Percentiles rank a stretch among this genome's conserved stretches.
Conservation (phyloP, 2,888 invertebrate genomes). For the Acronicta aceris region DNA sequence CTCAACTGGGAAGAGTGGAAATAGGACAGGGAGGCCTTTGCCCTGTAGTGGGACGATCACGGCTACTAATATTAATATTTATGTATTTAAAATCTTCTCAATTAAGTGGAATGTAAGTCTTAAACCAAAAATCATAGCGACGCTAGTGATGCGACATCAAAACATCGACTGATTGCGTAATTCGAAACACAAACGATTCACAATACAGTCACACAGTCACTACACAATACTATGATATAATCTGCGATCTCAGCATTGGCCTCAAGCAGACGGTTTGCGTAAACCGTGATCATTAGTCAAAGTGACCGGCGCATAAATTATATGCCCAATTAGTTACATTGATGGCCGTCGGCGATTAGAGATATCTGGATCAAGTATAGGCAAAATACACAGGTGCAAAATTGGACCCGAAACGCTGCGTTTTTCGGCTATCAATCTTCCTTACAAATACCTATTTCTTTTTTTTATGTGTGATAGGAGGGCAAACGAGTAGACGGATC, state of each 20-base stretch:
- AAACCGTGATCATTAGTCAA: conserved; percentile 77
- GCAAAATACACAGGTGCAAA: conserved; percentile 38
- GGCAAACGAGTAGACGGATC: too few relatives aligned
- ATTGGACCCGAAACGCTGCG: conserved; percentile 10
- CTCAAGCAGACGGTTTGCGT: conserved; percentile 64
- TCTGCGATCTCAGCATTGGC: conserved; percentile 51
- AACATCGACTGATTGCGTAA: conserved; percentile 25
- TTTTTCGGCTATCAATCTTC: not conserved
- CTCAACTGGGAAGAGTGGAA: too few relatives aligned
- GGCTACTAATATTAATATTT: too few relatives aligned
- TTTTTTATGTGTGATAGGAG: too few relatives aligned
- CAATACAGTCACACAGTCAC: conserved; percentile 36
- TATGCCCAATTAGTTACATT: conserved; percentile 84
- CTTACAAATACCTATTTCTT: too few relatives aligned
- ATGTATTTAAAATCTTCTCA: too few relatives aligned
- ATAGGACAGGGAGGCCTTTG: too few relatives aligned
- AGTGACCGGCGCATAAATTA: conserved; percentile 79
- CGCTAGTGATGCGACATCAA: conserved; percentile 22
- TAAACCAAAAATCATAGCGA: too few relatives aligned
- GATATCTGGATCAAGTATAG: conserved; percentile 68
- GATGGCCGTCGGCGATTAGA: conserved; percentile 77
- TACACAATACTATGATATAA: conserved; percentile 28
- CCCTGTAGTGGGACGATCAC: too few relatives aligned
- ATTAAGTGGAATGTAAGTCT: too few relatives aligned
- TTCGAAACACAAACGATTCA: conserved; percentile 13